These are phyloP conservation scores for Pygocentrus nattereri DNA, from an alignment of 2,797 vertebrate species.

Conservation along the genomic window DNA sequence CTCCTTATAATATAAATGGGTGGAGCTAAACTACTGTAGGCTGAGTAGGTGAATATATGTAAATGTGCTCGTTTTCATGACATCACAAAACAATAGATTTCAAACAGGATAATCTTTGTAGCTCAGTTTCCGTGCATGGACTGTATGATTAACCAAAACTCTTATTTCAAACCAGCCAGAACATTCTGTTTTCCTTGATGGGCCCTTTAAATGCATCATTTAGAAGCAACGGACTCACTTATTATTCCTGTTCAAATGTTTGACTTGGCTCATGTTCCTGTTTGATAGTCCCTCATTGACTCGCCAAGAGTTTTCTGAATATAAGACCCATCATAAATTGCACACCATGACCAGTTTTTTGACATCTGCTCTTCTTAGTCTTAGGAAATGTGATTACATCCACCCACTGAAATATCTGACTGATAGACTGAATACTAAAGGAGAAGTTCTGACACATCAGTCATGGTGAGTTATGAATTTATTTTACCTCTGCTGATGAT, in stretches of 20 bases:
- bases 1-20: background rate
- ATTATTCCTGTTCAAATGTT: background rate
- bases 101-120: too few species aligned
- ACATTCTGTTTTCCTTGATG: background rate
- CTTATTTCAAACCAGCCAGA: too few species aligned
- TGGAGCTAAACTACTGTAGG: background rate
- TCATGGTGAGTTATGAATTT: constrained; percentile 50
- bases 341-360: background rate
- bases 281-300: background rate
- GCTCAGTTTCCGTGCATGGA: too few species aligned
- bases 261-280: background rate
- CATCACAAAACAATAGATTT: too few species aligned
- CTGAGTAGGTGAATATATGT: too few species aligned
- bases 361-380: constrained; percentile 6
- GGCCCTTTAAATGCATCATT: background rate
- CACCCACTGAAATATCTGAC: constrained; percentile 18
- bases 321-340: constrained; percentile 4
- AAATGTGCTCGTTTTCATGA: too few species aligned
- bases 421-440: constrained; percentile 25
- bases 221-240: background rate
- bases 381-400: constrained; percentile 31
- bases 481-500: constrained; percentile 25
- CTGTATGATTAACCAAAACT: too few species aligned
- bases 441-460: constrained; percentile 18
- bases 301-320: background rate